Evolutionary conservation across 2,113 vertebrate genomes (phyloP).

Genomic region (Narcine bancroftii): DNA sequence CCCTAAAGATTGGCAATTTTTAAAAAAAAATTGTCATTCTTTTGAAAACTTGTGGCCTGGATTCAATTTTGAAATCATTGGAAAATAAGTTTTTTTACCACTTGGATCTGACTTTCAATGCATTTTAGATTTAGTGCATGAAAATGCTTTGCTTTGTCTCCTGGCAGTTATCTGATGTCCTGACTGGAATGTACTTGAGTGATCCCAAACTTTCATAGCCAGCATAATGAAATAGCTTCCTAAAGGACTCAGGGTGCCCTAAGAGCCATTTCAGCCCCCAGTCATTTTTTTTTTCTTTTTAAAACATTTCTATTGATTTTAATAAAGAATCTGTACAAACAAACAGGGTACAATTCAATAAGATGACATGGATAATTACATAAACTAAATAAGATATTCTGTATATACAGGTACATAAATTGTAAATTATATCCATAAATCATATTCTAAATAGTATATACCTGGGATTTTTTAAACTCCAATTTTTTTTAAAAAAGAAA

Average conservation of each 20-base stretch:
- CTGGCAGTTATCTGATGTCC: neutral
- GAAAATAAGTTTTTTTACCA: neutral
- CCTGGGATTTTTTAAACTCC: too few relatives aligned
- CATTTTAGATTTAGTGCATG: neutral
- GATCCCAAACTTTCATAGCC: neutral
- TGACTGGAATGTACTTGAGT: neutral
- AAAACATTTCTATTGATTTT: too few relatives aligned
- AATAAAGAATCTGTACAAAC: too few relatives aligned
- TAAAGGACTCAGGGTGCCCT: neutral
- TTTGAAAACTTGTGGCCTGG: neutral
- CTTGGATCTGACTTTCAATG: conserved; percentile 25
- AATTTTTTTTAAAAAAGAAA: too few relatives aligned
- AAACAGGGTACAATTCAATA: too few relatives aligned
- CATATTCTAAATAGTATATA: too few relatives aligned
- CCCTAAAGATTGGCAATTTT: conserved; percentile 2
- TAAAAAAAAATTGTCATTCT: neutral
- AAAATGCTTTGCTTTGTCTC: neutral
- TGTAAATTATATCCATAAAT: too few relatives aligned
- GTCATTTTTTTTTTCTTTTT: too few relatives aligned
- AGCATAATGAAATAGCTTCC: neutral
- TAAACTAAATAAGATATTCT: too few relatives aligned
- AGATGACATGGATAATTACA: too few relatives aligned
- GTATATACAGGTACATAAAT: too few relatives aligned
- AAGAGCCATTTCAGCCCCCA: neutral
- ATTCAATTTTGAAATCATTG: conserved; percentile 17